Base-by-base conservation (phyloP, 2,113 vertebrate species). In the Vulpes vulpes region DNA sequence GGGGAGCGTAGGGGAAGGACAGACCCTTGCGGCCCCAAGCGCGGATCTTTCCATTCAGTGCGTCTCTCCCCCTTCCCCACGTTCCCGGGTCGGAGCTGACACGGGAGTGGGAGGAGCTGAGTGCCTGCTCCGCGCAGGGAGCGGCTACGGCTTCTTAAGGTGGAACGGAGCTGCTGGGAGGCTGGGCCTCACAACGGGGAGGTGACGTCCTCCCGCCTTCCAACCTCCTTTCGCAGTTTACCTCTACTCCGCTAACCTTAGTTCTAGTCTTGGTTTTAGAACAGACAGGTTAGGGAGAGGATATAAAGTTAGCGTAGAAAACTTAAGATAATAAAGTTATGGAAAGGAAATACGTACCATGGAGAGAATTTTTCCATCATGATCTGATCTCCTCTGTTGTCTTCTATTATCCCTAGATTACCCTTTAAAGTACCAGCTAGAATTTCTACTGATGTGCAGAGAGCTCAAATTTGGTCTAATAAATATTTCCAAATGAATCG, bases 21-120 rank as follows among this genome's bases (percentile, higher is more conserved):
- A 17, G 73, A 64, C 59, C 86, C 86, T 20, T 20, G 74, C 32
- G 5, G 96, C 60, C 43, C 38, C 23, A 0, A 64, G 91, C 79
- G 89, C 93, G 89, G 89, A 9, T 79, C 85, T 96, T 97, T 91
- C 93, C 95, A 91, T 76, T 93, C 95, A 53, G 93, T 5, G 91
- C 81, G 27, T 17, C 87, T 94, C 86, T 96, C 97, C 97, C 91
- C 88, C 81, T 19, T 16, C 82, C 83, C 97, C 97, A 96, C 97
- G 95, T 96, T 97, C 96, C 97, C 32, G 38, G 93, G 78, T 71
- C 35, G 11, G 3, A 11, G 91, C 94, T 8, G 96, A 94, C 97
- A 97, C 96, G 94, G 94, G 97, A 79, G 86, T 95, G 96, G 98
- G 97, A 73, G 98, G 97, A 88, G 96, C 69, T 6, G 38, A 76